phyloP scores from a whole-genome alignment of 2,888 invertebrate genomes.

The Agriopis marginaria region DNA sequence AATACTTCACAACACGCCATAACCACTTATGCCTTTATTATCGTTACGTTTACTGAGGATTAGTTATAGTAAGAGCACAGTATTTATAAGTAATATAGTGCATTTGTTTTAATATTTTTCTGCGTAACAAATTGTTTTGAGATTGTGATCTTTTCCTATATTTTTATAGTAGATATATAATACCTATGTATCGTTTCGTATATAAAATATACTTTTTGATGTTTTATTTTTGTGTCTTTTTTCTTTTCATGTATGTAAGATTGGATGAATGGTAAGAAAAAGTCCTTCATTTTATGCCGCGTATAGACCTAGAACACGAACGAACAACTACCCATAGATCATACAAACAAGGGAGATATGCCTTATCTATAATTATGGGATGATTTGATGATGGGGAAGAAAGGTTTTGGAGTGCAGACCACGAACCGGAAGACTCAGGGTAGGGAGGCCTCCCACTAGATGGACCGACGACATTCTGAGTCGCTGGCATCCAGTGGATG shows the following conservation, averaged over 20 bases:
- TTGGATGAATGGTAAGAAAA: slow-evolving; percentile 27
- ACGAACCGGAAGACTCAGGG: no score
- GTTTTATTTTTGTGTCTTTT: slow-evolving; percentile 43
- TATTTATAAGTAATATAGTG: slow-evolving; percentile 60
- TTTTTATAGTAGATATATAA: slow-evolving; percentile 40
- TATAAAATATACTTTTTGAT: slow-evolving; percentile 44
- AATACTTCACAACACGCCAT: slow-evolving; percentile 46
- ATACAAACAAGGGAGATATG: no score
- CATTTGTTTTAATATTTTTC: slow-evolving; percentile 43
- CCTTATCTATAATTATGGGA: no score
- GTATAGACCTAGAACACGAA: no score
- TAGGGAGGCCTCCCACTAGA: no score
- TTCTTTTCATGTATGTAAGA: slow-evolving; percentile 35
- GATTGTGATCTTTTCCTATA: slow-evolving; percentile 38
- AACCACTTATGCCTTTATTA: slow-evolving; percentile 14
- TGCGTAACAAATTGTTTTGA: slow-evolving; percentile 30
- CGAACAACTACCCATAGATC: no score
- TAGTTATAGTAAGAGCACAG: slow-evolving; percentile 54
- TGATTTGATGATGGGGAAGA: no score
- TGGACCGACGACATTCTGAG: no score
- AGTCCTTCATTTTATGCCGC: background rate
- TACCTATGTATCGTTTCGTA: slow-evolving; percentile 42
- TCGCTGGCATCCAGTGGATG: no score
- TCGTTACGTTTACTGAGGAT: background rate
- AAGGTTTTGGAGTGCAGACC: no score